Percentiles rank a stretch among this genome's conserved stretches.
Conservation (phyloP, 1,140 invertebrate genomes). For the Lamellibrachia luymesi region DNA sequence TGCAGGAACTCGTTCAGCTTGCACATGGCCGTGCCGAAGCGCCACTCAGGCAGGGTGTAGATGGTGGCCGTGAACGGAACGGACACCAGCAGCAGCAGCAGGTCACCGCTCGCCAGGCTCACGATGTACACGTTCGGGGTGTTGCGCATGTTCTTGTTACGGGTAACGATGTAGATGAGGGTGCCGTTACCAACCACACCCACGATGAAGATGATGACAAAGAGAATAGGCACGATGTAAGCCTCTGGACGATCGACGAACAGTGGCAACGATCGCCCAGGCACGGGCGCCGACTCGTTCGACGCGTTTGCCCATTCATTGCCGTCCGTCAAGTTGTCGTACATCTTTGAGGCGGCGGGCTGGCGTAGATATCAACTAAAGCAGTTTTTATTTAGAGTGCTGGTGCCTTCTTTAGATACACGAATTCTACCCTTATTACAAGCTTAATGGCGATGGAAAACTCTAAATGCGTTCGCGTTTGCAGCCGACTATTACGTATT, state of each 20-base stretch:
- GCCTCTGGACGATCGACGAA: conserved; percentile 65
- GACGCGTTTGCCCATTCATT: background rate
- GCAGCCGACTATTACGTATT: background rate
- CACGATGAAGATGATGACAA: conserved; percentile 82
- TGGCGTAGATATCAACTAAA: background rate
- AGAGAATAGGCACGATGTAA: conserved; percentile 81
- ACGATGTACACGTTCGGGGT: conserved; percentile 89
- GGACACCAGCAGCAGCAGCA: conserved; percentile 76
- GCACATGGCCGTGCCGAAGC: conserved; percentile 74
- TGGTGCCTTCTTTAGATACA: background rate
- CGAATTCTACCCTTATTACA: background rate
- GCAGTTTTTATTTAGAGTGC: background rate
- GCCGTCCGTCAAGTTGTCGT: background rate
- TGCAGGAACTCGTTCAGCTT: conserved; percentile 81
- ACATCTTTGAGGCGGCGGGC: background rate
- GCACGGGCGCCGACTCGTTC: background rate
- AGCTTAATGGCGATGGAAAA: background rate
- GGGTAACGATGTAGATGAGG: conserved; percentile 64
- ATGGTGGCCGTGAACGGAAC: conserved; percentile 78
- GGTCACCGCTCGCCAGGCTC: conserved; percentile 75
- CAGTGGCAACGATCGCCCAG: background rate
- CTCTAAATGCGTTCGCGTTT: background rate
- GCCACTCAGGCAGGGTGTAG: conserved; percentile 85
- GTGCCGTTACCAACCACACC: conserved; percentile 87
- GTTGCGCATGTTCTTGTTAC: conserved; percentile 61